phyloP scores from a whole-genome alignment of 2,888 invertebrate genomes.

The Meta bourneti region DNA sequence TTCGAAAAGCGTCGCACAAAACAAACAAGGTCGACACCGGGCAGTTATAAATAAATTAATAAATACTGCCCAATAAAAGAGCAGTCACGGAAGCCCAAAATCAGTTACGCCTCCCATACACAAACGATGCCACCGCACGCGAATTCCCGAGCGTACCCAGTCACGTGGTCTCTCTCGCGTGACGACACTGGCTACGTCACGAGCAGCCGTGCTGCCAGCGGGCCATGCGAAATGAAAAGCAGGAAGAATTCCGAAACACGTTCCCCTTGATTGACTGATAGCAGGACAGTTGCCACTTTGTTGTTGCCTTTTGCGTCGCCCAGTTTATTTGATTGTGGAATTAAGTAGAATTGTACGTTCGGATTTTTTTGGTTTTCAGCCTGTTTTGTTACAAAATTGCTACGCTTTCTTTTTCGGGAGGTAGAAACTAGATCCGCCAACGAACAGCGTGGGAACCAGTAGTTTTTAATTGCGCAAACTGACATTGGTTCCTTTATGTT shows the following conservation, averaged over 20 bases:
- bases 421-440: too few species aligned
- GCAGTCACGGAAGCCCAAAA: background rate
- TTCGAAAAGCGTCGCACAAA: background rate
- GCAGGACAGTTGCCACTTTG: background rate
- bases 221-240: constrained; percentile 1
- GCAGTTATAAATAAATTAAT: background rate
- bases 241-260: background rate
- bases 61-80: background rate
- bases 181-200: constrained; percentile 53
- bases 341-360: too few species aligned
- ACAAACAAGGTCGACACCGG: background rate
- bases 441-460: too few species aligned
- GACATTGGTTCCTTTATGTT: too few species aligned
- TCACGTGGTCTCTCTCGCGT: constrained; percentile 40
- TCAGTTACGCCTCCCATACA: background rate
- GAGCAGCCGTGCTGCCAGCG: constrained; percentile 33
- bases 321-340: too few species aligned
- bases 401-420: too few species aligned
- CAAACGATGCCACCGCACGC: background rate
- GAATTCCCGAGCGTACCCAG: background rate
- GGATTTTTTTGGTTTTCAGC: too few species aligned
- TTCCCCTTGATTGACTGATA: background rate
- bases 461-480: too few species aligned
- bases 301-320: too few species aligned
- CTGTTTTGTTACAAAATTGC: too few species aligned